Percentiles rank a stretch among this genome's conserved stretches.
These are phyloP conservation scores for Pavo muticus DNA, from an alignment of 2,113 vertebrate species.

Conservation along the genomic window DNA sequence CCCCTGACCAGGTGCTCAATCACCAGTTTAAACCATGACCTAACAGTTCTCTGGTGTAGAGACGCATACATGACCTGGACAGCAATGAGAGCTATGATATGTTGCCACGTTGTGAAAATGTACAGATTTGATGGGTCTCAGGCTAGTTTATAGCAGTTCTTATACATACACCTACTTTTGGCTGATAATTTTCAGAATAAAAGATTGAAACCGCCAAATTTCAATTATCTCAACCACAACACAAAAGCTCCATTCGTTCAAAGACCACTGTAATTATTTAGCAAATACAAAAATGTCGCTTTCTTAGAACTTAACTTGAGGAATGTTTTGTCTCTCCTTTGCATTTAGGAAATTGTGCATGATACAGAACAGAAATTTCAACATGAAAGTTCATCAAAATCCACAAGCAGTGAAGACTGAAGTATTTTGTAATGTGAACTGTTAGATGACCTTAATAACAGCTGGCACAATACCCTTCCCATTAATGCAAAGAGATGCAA, in stretches of 20 bases:
- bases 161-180: background rate
- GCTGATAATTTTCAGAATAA: background rate
- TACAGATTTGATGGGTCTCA: background rate
- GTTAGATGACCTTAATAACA: background rate
- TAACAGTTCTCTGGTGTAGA: background rate
- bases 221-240: background rate
- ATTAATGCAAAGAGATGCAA: background rate
- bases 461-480: background rate
- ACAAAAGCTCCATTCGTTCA: background rate
- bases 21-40: no score
- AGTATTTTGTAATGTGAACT: background rate
- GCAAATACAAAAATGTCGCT: background rate
- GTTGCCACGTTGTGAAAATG: accelerated
- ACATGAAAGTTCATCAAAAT: background rate
- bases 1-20: no score
- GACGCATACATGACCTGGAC: background rate
- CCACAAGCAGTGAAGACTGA: background rate
- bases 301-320: background rate
- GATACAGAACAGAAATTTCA: background rate
- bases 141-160: background rate
- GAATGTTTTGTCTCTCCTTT: background rate
- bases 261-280: background rate
- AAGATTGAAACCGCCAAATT: background rate
- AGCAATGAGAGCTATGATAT: background rate
- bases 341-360: background rate